phyloP scores from a whole-genome alignment of 2,113 vertebrate genomes.

The Calidris pugnax region DNA sequence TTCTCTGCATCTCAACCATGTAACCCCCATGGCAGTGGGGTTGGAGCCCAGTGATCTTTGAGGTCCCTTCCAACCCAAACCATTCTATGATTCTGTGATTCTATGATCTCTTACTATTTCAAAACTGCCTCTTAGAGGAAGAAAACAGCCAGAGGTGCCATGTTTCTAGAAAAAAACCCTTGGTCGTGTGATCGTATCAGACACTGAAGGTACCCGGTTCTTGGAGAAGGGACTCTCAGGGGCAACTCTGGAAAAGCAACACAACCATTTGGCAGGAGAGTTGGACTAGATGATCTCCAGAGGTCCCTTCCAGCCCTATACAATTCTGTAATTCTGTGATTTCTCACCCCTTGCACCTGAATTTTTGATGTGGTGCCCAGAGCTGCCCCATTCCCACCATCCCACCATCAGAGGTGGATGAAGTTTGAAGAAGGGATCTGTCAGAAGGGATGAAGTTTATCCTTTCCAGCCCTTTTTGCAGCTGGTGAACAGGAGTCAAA shows the following conservation, averaged over 20 bases:
- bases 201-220: accelerated
- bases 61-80: too few species aligned
- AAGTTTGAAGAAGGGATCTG: background rate
- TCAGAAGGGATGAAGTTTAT: background rate
- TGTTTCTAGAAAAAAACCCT: background rate
- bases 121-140: background rate
- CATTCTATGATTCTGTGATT: too few species aligned
- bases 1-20: background rate
- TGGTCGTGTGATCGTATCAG: accelerated
- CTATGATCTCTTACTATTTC: background rate
- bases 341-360: background rate
- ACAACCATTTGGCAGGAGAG: background rate
- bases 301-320: too few species aligned
- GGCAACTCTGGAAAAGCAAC: background rate
- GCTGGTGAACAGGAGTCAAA: background rate
- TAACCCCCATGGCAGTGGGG: too few species aligned
- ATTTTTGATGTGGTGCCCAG: accelerated
- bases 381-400: background rate
- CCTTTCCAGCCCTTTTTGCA: background rate
- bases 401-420: background rate
- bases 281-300: too few species aligned
- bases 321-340: too few species aligned
- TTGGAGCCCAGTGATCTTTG: too few species aligned
- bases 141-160: background rate
- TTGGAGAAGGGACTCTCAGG: background rate